Percentiles rank a stretch among this genome's conserved stretches.
Evolutionary conservation across 1,140 invertebrate genomes (phyloP).

Genomic region (Neuroterus valhalla): DNA sequence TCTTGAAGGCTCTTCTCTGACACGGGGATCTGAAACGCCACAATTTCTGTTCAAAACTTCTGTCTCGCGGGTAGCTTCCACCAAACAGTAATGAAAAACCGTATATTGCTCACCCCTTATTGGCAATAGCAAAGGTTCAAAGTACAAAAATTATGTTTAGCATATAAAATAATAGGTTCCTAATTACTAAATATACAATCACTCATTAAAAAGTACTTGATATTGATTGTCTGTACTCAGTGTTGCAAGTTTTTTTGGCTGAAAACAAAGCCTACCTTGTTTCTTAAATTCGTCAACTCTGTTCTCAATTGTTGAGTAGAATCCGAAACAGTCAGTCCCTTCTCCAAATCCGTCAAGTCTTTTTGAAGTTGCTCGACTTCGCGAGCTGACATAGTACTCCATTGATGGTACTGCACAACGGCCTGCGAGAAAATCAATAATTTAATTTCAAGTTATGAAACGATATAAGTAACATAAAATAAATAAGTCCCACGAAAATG

Average conservation of each 20-base stretch:
- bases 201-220: background rate
- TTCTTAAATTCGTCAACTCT: constrained; percentile 77
- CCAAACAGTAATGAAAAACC: constrained; percentile 36
- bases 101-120: constrained; percentile 22
- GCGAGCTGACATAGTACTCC: constrained; percentile 83
- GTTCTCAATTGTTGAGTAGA: constrained; percentile 81
- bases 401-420: constrained; percentile 81
- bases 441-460: constrained; percentile 30
- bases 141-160: constrained; percentile 6
- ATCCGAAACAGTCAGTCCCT: constrained; percentile 81
- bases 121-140: background rate
- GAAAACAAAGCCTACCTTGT: constrained; percentile 65
- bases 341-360: constrained; percentile 82
- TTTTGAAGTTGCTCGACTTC: constrained; percentile 84
- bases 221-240: background rate
- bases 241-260: background rate
- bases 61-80: constrained; percentile 34
- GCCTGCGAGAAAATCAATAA: constrained; percentile 54
- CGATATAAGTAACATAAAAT: constrained; percentile 31
- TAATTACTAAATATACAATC: constrained; percentile 37
- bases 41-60: constrained; percentile 70
- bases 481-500: background rate
- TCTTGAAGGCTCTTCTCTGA: constrained; percentile 73
- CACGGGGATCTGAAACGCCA: constrained; percentile 74
- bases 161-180: constrained; percentile 32